Evolutionary conservation across 2,888 invertebrate genomes (phyloP).

Genomic region (Nysson spinosus): DNA sequence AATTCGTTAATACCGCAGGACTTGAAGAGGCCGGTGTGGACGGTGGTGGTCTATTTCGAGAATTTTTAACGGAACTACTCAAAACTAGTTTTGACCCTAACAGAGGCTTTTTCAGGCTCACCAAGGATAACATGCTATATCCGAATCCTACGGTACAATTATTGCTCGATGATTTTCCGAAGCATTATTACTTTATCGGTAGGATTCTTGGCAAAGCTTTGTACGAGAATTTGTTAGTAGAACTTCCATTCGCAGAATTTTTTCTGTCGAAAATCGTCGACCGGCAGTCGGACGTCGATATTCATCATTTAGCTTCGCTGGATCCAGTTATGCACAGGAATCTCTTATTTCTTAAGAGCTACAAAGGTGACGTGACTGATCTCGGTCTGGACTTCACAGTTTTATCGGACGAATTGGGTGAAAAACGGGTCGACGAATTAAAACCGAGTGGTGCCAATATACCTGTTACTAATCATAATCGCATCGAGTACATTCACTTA

Average conservation of each 20-base stretch:
- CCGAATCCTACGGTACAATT: slow-evolving; percentile 96
- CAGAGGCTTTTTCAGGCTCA: slow-evolving; percentile 93
- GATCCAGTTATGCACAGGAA: slow-evolving; percentile 96
- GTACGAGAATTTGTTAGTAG: slow-evolving; percentile 96
- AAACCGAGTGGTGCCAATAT: slow-evolving; percentile 94
- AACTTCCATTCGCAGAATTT: slow-evolving; percentile 96
- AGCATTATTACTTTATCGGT: slow-evolving; percentile 94
- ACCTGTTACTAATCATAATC: slow-evolving; percentile 93
- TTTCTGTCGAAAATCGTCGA: slow-evolving; percentile 93
- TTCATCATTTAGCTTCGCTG: slow-evolving; percentile 94
- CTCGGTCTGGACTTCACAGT: slow-evolving; percentile 96
- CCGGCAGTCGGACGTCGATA: slow-evolving; percentile 87
- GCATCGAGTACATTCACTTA: slow-evolving; percentile 97
- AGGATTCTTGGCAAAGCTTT: slow-evolving; percentile 96
- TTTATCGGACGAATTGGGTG: slow-evolving; percentile 92
- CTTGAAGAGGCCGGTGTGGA: slow-evolving; percentile 98
- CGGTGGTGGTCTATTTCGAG: slow-evolving; percentile 97
- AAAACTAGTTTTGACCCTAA: slow-evolving; percentile 98
- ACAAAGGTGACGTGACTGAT: slow-evolving; percentile 91
- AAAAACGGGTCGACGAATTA: slow-evolving; percentile 92
- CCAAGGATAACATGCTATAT: slow-evolving; percentile 95
- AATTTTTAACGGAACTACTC: slow-evolving; percentile 95
- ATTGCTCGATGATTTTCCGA: slow-evolving; percentile 89
- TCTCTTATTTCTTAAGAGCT: slow-evolving; percentile 91
- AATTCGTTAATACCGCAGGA: slow-evolving; percentile 93